These are phyloP conservation scores for Harmothoe impar DNA, from an alignment of 2,888 invertebrate species.

Conservation along the genomic window DNA sequence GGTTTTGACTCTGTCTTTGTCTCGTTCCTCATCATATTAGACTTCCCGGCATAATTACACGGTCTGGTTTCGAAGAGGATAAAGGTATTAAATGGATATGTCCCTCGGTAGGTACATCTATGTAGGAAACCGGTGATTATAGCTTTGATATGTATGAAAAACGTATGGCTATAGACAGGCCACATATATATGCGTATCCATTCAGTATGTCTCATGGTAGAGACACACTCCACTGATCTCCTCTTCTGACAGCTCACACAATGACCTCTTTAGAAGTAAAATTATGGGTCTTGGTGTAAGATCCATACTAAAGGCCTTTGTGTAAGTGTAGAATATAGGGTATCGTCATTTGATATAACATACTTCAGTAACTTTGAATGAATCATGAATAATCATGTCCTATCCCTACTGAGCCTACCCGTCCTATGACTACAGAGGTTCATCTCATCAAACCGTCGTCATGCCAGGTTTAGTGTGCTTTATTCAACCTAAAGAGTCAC, in stretches of 20 bases:
- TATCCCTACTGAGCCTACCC: too few species aligned
- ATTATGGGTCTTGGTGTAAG: background rate
- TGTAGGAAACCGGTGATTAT: background rate
- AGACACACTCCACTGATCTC: background rate
- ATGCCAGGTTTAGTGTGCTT: too few species aligned
- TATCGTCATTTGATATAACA: background rate
- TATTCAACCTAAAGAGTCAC: too few species aligned
- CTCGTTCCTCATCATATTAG: too few species aligned
- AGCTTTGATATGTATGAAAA: too few species aligned
- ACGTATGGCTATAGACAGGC: background rate
- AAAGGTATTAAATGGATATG: too few species aligned
- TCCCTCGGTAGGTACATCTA: background rate
- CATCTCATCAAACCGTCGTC: too few species aligned
- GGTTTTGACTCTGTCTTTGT: too few species aligned
- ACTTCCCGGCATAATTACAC: too few species aligned
- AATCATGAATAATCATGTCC: background rate
- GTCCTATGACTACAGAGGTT: too few species aligned
- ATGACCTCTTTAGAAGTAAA: conserved; percentile 9
- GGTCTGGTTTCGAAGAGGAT: too few species aligned
- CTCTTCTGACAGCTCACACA: conserved; percentile 2
- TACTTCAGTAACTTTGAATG: background rate
- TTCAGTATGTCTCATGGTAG: background rate
- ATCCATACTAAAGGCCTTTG: background rate
- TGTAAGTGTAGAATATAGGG: background rate
- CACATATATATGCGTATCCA: background rate